Conservation (phyloP, 1,140 invertebrate genomes). For the Drosophila neocordata region DNA sequence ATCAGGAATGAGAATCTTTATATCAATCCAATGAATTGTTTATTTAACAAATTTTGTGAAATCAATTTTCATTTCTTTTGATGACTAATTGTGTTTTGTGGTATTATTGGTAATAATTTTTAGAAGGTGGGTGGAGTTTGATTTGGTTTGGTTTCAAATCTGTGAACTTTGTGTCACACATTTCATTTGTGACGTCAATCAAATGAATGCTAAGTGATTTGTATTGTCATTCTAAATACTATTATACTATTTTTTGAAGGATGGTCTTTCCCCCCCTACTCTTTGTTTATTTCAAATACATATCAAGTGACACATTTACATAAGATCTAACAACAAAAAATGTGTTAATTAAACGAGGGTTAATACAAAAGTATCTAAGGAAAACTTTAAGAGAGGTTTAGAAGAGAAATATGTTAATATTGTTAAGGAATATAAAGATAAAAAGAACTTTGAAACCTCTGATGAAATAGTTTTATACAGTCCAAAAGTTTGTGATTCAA, state of each 20-base stretch:
- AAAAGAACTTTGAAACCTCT: no score
- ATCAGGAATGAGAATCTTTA: neutral
- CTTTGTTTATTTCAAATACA: no score
- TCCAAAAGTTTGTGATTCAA: no score
- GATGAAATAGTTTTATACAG: no score
- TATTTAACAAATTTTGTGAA: conserved; percentile 7
- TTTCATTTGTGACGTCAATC: conserved; percentile 7
- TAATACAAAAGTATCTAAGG: neutral
- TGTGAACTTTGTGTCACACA: conserved; percentile 4
- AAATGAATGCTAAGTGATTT: neutral
- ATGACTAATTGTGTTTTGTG: neutral
- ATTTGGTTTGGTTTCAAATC: no score
- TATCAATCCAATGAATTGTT: neutral
- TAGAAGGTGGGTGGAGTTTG: neutral
- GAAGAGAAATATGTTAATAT: no score
- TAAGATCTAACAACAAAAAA: conserved; percentile 4
- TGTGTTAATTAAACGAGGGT: conserved; percentile 4
- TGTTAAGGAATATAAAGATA: no score
- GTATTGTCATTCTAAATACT: neutral
- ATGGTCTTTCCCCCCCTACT: no score
- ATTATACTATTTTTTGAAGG: no score
- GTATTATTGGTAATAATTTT: no score
- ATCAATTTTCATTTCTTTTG: neutral
- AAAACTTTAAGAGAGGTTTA: no score
- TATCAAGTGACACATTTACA: conserved; percentile 9